A percentile compares a stretch with the other conserved stretches of the same genome.
Conservation (phyloP, 92 coral and sea anemone species). For the Anthopleura xanthogrammica region DNA sequence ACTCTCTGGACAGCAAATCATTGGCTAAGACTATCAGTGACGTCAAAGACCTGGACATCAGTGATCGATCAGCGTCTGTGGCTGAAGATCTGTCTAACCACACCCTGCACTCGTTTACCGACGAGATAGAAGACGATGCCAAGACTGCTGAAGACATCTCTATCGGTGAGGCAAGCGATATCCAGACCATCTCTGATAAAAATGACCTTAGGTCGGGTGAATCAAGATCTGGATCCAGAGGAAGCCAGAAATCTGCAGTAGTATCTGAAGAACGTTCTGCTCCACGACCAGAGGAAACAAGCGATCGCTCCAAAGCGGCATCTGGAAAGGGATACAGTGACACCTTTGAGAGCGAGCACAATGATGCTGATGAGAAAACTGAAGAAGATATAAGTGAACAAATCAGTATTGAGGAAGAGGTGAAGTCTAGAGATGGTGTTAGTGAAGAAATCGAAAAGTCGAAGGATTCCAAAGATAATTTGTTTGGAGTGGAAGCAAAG, state of each 20-base stretch:
- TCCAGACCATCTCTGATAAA: constrained; percentile 44
- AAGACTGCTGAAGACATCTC: constrained; percentile 58
- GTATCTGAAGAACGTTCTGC: neutral
- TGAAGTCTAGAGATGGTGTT: neutral
- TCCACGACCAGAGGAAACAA: constrained; percentile 1
- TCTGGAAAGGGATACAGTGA: constrained; percentile 53
- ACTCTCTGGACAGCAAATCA: neutral
- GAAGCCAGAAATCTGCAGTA: neutral
- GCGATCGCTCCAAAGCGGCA: constrained; percentile 2
- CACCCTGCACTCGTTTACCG: constrained; percentile 30
- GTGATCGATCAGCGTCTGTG: constrained; percentile 58
- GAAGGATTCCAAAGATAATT: neutral
- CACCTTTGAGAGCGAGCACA: constrained; percentile 66
- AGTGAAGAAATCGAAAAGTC: constrained; percentile 3
- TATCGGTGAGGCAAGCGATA: constrained; percentile 53
- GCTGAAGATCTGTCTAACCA: constrained; percentile 16
- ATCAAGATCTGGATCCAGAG: constrained; percentile 10
- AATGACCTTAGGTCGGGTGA: constrained; percentile 14
- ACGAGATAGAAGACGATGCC: constrained; percentile 69
- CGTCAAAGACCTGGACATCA: constrained; percentile 64
- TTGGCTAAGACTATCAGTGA: constrained; percentile 33
- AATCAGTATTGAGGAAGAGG: constrained; percentile 49
- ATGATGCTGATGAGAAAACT: constrained; percentile 38
- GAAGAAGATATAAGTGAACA: constrained; percentile 75
- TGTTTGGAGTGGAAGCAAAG: neutral